phyloP scores from a whole-genome alignment of 2,888 invertebrate genomes.

The Girardia tigrina region DNA sequence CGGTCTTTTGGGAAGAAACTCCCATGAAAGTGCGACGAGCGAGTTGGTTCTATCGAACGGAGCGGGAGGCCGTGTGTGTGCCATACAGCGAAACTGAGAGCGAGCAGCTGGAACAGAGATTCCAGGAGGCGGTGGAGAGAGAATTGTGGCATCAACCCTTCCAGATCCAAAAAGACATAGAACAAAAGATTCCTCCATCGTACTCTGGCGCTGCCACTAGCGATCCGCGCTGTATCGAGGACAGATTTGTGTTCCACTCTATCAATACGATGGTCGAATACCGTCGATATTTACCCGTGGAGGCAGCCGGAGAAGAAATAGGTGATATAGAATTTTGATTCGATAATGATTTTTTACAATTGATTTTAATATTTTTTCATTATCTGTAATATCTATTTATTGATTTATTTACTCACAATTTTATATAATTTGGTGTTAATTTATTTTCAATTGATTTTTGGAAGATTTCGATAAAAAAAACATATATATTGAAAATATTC shows the following conservation, averaged over 20 bases:
- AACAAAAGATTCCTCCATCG: no score
- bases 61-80: neutral
- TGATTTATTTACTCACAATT: no score
- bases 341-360: no score
- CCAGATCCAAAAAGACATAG: slow-evolving; percentile 60
- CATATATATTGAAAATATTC: no score
- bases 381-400: no score
- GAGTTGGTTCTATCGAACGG: slow-evolving; percentile 75
- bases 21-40: slow-evolving; percentile 69
- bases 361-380: no score
- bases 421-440: no score
- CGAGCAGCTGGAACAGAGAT: slow-evolving; percentile 59
- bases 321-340: no score
- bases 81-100: neutral
- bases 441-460: no score
- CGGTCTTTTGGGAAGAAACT: slow-evolving; percentile 71
- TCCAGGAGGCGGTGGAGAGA: slow-evolving; percentile 61
- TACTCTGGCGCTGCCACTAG: no score
- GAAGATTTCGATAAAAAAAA: no score
- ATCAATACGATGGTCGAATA: slow-evolving; percentile 68
- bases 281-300: neutral
- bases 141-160: slow-evolving; percentile 72
- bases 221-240: slow-evolving; percentile 47
- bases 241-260: slow-evolving; percentile 73
- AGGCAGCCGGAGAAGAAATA: no score